Evolutionary conservation across 2,113 vertebrate species (phyloP).

Genomic region (Macrotus californicus): DNA sequence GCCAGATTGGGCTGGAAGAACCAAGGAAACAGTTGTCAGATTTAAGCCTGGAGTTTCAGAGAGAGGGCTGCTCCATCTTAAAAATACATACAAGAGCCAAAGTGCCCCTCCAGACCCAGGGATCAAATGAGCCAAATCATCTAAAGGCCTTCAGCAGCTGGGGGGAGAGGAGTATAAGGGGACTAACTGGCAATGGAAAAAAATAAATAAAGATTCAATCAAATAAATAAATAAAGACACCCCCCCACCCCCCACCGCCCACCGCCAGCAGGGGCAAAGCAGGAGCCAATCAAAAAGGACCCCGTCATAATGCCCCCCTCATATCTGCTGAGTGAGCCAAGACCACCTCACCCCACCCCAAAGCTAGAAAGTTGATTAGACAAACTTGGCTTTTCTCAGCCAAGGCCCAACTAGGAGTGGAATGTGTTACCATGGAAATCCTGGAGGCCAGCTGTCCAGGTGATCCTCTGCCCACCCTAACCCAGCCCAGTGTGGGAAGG

Average conservation of each 20-base stretch:
- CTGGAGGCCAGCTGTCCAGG: not conserved
- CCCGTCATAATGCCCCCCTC: not conserved
- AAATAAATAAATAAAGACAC: no score
- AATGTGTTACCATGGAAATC: not conserved
- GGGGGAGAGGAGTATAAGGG: no score
- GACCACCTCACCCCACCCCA: not conserved
- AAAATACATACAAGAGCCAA: not conserved
- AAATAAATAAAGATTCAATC: no score
- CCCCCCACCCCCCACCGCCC: not conserved
- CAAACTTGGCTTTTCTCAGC: not conserved
- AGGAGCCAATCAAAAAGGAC: not conserved
- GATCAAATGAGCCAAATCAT: not conserved
- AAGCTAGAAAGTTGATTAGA: not conserved
- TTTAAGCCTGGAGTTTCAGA: not conserved
- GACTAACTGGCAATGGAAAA: no score
- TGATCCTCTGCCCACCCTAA: not conserved
- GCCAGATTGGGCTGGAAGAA: not conserved
- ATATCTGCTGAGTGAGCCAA: not conserved
- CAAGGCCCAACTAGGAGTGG: not conserved
- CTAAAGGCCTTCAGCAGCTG: not conserved
- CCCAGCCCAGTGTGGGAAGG: not conserved
- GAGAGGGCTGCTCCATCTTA: not conserved
- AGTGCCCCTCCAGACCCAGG: not conserved
- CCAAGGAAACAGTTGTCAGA: not conserved
- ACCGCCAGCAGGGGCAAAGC: not conserved